A percentile compares a stretch with the other conserved stretches of the same genome.
Conservation (phyloP, 2,797 vertebrate species). For the Coluber constrictor region DNA sequence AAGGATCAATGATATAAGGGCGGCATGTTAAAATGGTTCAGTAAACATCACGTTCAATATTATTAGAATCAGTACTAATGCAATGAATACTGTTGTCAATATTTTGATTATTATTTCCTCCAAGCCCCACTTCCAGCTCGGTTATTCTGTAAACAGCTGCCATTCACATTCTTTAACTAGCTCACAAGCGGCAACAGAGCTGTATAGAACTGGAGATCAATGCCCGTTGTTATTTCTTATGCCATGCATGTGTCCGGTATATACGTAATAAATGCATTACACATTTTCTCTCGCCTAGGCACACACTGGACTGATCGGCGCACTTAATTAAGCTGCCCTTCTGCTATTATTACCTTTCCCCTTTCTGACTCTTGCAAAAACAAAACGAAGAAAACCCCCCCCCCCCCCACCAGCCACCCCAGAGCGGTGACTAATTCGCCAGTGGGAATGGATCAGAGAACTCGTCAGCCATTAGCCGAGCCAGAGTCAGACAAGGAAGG, state of each 20-base stretch:
- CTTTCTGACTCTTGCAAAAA: not conserved
- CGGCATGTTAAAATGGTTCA: no score
- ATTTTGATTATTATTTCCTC: no score
- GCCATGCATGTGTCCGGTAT: no score
- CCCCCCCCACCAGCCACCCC: no score
- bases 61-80: no score
- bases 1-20: no score
- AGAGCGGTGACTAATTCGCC: conserved; percentile 8
- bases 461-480: not conserved
- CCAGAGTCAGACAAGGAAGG: conserved; percentile 19
- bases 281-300: not conserved
- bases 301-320: not conserved
- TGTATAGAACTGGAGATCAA: not conserved
- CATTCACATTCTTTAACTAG: not conserved
- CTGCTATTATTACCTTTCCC: not conserved
- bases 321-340: not conserved
- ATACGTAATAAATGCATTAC: no score
- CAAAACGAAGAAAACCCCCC: no score
- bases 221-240: not conserved
- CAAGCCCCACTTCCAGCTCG: not conserved
- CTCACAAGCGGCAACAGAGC: not conserved
- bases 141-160: not conserved
- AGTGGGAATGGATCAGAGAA: not conserved
- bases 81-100: no score
- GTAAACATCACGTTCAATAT: no score